phyloP scores from a whole-genome alignment of 2,888 invertebrate species.

The Sinohyriopsis cumingii region DNA sequence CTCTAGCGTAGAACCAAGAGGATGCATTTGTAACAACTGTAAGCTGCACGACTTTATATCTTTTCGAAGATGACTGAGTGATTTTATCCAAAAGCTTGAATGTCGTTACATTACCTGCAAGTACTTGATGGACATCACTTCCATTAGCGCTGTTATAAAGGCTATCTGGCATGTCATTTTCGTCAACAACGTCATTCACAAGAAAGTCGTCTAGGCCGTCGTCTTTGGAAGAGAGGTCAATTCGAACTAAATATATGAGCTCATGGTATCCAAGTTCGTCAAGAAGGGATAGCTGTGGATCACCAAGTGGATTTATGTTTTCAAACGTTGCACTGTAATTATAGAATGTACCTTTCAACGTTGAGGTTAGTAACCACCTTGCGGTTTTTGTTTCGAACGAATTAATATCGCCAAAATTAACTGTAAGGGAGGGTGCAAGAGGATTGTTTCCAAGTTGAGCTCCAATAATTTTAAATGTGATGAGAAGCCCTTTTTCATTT shows the following conservation, averaged over 20 bases:
- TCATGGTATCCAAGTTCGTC: constrained; percentile 43
- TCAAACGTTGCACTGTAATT: constrained; percentile 53
- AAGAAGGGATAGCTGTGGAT: constrained; percentile 46
- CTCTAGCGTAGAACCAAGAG: constrained; percentile 23
- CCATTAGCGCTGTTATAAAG: constrained; percentile 39
- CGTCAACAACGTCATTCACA: constrained; percentile 38
- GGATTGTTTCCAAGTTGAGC: constrained; percentile 32
- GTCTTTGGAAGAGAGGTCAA: constrained; percentile 21
- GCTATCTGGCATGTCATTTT: constrained; percentile 33
- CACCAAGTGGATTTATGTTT: constrained; percentile 53
- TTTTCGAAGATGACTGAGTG: background rate
- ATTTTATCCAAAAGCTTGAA: background rate
- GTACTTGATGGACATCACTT: constrained; percentile 12
- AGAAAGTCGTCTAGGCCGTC: constrained; percentile 45
- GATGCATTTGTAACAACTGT: constrained; percentile 4
- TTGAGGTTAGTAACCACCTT: constrained; percentile 46
- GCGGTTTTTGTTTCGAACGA: constrained; percentile 41
- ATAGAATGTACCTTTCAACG: constrained; percentile 47
- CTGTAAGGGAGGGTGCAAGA: constrained; percentile 41
- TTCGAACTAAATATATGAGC: constrained; percentile 38
- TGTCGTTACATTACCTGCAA: constrained; percentile 4
- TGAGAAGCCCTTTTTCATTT: constrained; percentile 52
- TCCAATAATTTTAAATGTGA: constrained; percentile 48
- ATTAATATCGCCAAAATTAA: constrained; percentile 48
- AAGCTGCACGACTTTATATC: constrained; percentile 19